Evolutionary conservation across 2,888 invertebrate genomes (phyloP), one percentile per base, ranked within the genome.

Genomic region (Alloplasta piceator): DNA sequence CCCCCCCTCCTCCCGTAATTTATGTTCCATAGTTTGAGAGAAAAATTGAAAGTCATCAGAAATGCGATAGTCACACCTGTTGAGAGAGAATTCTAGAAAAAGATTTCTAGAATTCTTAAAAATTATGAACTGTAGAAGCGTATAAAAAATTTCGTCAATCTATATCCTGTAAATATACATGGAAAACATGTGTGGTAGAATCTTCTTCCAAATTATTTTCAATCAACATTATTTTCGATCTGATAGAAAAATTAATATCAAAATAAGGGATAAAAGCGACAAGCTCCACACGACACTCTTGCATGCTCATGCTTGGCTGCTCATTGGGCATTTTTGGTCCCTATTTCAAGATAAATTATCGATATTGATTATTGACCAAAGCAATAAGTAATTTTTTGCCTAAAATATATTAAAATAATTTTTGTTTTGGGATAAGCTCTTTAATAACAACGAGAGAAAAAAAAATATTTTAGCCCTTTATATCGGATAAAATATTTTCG

Each of bases 221-320:
- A 26, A 26, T 26, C 26, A 26, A 26, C 26, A 26, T 26, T 26
- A 26, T 26, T 26, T 26, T 26, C 26, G 26, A 26, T 26, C 3
- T 26, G 1, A 26, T 26, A 26, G 26, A 26, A 26, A 26, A 26
- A n/a, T n/a, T n/a, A n/a, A 26, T 26, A 16, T 52, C 43, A n/a
- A 78, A 81, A 76, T 77, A 72, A 70, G 80, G 83, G 77, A 83
- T 56, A 43, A 80, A 85, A 83, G 79, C 82, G 26, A 50, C 75
- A 78, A 85, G 82, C 84, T 80, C 26, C 86, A 85, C 82, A 83
- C 83, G 80, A 85, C 82, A 86, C 83, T 82, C 82, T 66, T 48
- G 48, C 89, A 88, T 88, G 88, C 89, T 82, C 89, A 89, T 89
- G 89, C 89, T 50, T 83, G 86, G 82, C 84, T 84, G 85, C 85